These are phyloP conservation scores for Taenaris catops DNA, from an alignment of 2,888 invertebrate species.

Conservation along the genomic window DNA sequence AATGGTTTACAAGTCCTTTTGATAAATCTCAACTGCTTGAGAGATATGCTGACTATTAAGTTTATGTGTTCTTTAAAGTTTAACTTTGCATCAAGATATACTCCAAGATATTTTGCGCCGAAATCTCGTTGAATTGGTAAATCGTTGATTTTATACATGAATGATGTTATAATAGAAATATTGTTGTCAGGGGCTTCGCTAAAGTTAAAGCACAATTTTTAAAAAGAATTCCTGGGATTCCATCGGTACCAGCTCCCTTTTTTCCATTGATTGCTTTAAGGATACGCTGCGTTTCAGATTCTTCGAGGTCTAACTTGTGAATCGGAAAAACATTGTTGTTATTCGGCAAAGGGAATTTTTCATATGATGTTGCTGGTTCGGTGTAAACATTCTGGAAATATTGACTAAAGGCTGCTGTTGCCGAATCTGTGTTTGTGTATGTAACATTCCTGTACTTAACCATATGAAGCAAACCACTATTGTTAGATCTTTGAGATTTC, in stretches of 20 bases:
- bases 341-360: too few species aligned
- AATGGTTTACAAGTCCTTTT: too few species aligned
- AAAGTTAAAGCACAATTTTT: conserved; percentile 1
- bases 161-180: conserved; percentile 1
- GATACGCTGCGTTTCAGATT: not conserved
- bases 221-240: conserved; percentile 3
- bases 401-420: not conserved
- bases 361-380: not conserved
- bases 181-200: not conserved
- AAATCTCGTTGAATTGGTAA: too few species aligned
- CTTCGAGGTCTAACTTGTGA: not conserved
- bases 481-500: conserved; percentile 9
- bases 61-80: too few species aligned
- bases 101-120: too few species aligned
- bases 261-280: not conserved
- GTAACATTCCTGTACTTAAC: conserved; percentile 6
- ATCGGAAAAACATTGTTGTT: too few species aligned
- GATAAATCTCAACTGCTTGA: too few species aligned
- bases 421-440: not conserved
- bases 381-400: not conserved
- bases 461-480: conserved; percentile 9
- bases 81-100: too few species aligned
- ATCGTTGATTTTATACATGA: not conserved
- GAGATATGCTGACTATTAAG: too few species aligned
- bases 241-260: conserved; percentile 5